Conservation (phyloP, 2,113 vertebrate species). For the Apeltes quadracus region DNA sequence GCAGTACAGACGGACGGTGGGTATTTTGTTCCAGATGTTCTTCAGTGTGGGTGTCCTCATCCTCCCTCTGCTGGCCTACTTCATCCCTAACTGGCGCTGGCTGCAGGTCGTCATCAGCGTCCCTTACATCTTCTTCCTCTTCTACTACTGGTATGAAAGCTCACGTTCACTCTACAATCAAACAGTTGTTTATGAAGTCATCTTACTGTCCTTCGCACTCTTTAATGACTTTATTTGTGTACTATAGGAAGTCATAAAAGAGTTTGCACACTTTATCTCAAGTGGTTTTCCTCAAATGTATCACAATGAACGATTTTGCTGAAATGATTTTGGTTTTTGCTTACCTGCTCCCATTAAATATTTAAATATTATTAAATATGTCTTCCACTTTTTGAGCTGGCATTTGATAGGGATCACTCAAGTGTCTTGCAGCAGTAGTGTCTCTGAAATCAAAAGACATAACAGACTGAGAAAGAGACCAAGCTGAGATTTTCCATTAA, state of each 20-base stretch:
- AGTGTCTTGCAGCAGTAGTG: neutral
- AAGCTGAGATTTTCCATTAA: neutral
- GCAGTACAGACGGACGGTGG: slow-evolving; percentile 86
- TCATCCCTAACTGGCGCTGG: slow-evolving; percentile 88
- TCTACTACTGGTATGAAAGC: slow-evolving; percentile 88
- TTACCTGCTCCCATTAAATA: neutral
- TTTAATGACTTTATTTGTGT: neutral
- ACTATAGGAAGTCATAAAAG: neutral
- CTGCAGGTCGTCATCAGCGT: slow-evolving; percentile 85
- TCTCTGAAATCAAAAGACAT: neutral
- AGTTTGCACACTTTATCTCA: neutral
- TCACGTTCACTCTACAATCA: neutral
- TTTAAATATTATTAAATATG: neutral
- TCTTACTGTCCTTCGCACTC: neutral
- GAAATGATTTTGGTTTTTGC: neutral
- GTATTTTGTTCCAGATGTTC: slow-evolving; percentile 89
- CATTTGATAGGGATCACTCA: neutral
- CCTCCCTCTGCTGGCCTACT: slow-evolving; percentile 89
- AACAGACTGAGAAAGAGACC: neutral
- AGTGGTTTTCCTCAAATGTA: neutral
- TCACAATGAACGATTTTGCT: neutral
- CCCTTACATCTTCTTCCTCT: slow-evolving; percentile 88
- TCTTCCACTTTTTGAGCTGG: neutral
- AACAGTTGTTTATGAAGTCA: neutral
- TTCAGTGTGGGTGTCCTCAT: slow-evolving; percentile 90